Base-by-base conservation (phyloP, 2,888 invertebrate species). In the Ramazzottius varieornatus region DNA sequence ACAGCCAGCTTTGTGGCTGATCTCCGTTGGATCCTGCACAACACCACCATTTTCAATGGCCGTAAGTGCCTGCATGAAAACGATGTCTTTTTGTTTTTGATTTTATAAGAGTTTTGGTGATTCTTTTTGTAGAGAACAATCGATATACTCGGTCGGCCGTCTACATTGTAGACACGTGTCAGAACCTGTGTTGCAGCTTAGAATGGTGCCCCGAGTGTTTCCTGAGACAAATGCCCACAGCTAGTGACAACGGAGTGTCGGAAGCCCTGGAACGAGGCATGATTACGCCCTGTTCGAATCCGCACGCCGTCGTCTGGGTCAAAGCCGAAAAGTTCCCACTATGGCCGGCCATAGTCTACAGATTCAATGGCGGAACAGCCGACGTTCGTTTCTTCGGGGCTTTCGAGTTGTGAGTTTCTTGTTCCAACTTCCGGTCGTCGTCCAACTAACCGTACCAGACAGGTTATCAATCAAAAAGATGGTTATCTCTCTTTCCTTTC, bases 321-420 rank as follows among this genome's bases (percentile, higher is more conserved):
- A 92, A 93, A 75, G 79, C 94, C 16, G 91, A 92, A 79, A 93
- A 90, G 16, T 94, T 92, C 73, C 94, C 94, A 0, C 92, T 86
- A 76, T 96, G 94, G 94, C 94, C 94, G 0, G 93, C 91, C 0
- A 94, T 94, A 77, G 78, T 76, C 70, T 29, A 33, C 29, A 8
- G 54, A 8, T 54, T 54, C 54, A 54, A 54, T 24, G 54, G 54
- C 20, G 29, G 16, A 8, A 4, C 24, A 24, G 54, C 54, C 20
- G 54, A 54, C 24, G 54, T 54, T 29, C 54, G 54, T 29, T 54
- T 54, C 54, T 54, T 54, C 54, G 54, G 54, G 4, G 54, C 54
- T 4, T 54, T 54, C 24, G 54, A 54, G 29, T 54, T 54, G 54
- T 54, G 8, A 54, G 54, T 54, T 40, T 40, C 40, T 40, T 40